A percentile compares a stretch with the other conserved stretches of the same genome.
Evolutionary conservation across 1,140 invertebrate species (phyloP).

Genomic region (Hormaphis cornu): DNA sequence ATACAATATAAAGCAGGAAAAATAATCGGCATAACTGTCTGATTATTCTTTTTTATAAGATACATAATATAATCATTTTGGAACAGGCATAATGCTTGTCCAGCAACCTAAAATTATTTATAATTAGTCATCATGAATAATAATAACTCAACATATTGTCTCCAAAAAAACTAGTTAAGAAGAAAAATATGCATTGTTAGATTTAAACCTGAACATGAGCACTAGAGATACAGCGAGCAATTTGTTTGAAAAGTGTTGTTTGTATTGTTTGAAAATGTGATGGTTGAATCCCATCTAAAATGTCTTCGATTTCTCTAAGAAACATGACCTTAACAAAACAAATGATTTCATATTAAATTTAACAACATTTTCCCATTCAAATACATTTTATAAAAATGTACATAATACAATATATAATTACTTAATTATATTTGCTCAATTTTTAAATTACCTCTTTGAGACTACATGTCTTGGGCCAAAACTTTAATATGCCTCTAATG

Average conservation of each 20-base stretch:
- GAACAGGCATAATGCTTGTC: slow-evolving; percentile 89
- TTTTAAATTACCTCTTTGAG: slow-evolving; percentile 71
- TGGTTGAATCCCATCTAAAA: slow-evolving; percentile 97
- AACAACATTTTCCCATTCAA: not conserved
- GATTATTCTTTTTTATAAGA: slow-evolving; percentile 85
- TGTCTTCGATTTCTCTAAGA: slow-evolving; percentile 94
- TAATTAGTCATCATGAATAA: not conserved
- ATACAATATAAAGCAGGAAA: slow-evolving; percentile 95
- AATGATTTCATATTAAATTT: too few species aligned
- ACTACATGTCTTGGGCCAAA: slow-evolving; percentile 98
- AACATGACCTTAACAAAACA: slow-evolving; percentile 70
- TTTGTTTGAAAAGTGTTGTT: slow-evolving; percentile 91
- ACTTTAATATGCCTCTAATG: slow-evolving; percentile 90
- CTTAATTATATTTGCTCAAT: too few species aligned
- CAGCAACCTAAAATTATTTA: slow-evolving; percentile 67
- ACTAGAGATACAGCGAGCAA: slow-evolving; percentile 95
- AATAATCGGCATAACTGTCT: slow-evolving; percentile 85
- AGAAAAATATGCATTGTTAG: too few species aligned
- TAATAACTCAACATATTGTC: not conserved
- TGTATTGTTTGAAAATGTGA: slow-evolving; percentile 96
- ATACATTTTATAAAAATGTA: not conserved
- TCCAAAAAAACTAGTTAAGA: not conserved
- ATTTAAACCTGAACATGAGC: slow-evolving; percentile 82
- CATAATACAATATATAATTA: too few species aligned
- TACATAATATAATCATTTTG: slow-evolving; percentile 96